A percentile compares a stretch with the other conserved stretches of the same genome.
phyloP scores from a whole-genome alignment of 2,888 invertebrate genomes.

The Yponomeuta cagnagella region DNA sequence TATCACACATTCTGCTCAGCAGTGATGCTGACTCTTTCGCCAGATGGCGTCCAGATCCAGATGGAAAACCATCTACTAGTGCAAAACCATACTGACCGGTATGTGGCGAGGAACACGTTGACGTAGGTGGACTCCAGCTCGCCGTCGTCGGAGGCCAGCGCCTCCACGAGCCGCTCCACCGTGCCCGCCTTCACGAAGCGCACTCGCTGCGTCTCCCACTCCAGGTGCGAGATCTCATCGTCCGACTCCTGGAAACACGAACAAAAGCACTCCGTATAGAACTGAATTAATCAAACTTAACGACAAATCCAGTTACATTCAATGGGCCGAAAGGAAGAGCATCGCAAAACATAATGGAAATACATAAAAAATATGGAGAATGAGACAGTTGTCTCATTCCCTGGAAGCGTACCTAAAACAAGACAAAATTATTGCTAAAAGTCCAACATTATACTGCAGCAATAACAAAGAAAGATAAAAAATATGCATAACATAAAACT shows the following conservation, averaged over 20 bases:
- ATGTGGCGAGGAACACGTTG: constrained; percentile 97
- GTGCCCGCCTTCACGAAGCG: constrained; percentile 97
- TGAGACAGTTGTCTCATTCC: no score
- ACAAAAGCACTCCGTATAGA: not conserved
- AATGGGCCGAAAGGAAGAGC: not conserved
- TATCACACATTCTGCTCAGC: no score
- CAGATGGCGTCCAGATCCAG: no score
- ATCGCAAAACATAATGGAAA: not conserved
- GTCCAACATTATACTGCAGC: no score
- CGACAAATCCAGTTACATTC: not conserved
- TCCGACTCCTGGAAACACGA: constrained; percentile 82
- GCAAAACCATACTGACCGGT: constrained; percentile 80
- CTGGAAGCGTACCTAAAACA: no score
- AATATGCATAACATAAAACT: no score
- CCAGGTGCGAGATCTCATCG: constrained; percentile 95
- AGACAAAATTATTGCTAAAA: no score
- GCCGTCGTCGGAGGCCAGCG: constrained; percentile 94
- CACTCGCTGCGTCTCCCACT: constrained; percentile 98
- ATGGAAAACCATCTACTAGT: no score
- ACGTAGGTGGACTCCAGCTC: constrained; percentile 98
- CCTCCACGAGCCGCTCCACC: constrained; percentile 93
- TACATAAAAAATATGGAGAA: no score
- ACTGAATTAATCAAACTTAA: not conserved
- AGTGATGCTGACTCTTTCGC: no score
- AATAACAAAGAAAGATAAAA: no score